Evolutionary conservation across 2,797 vertebrate genomes (phyloP).

Genomic region (Danio tinwini): DNA sequence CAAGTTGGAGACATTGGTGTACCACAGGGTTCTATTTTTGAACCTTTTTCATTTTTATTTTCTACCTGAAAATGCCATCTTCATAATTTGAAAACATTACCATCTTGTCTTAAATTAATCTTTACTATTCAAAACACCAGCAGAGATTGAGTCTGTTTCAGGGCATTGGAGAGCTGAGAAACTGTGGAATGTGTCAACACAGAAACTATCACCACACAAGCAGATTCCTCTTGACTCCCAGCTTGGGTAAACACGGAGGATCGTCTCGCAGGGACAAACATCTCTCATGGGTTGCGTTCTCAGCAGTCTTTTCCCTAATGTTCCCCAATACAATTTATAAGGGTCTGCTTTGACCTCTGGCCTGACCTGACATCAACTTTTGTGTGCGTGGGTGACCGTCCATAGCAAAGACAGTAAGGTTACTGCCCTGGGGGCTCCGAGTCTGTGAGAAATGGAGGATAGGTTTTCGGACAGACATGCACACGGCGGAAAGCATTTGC

Average conservation of each 20-base stretch:
- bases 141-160: conserved; percentile 11
- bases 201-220: conserved; percentile 56
- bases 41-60: background rate
- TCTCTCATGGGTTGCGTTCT: conserved; percentile 1
- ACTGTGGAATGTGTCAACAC: conserved; percentile 49
- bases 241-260: conserved; percentile 53
- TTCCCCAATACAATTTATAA: conserved; percentile 10
- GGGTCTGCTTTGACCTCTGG: conserved; percentile 38
- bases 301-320: background rate
- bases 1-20: background rate
- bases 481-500: conserved; percentile 23
- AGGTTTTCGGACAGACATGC: conserved; percentile 16
- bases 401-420: conserved; percentile 6
- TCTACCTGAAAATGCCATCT: no score
- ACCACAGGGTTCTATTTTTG: conserved; percentile 11
- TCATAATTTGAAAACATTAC: no score
- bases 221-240: conserved; percentile 47
- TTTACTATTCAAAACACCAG: background rate
- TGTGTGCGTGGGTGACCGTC: background rate
- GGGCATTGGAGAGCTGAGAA: background rate
- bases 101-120: background rate
- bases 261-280: conserved; percentile 18
- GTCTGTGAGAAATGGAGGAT: conserved; percentile 49
- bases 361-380: conserved; percentile 12
- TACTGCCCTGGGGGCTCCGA: conserved; percentile 29